Evolutionary conservation across 2,888 invertebrate genomes (phyloP).

Genomic region (Pediacus dermestoides): DNA sequence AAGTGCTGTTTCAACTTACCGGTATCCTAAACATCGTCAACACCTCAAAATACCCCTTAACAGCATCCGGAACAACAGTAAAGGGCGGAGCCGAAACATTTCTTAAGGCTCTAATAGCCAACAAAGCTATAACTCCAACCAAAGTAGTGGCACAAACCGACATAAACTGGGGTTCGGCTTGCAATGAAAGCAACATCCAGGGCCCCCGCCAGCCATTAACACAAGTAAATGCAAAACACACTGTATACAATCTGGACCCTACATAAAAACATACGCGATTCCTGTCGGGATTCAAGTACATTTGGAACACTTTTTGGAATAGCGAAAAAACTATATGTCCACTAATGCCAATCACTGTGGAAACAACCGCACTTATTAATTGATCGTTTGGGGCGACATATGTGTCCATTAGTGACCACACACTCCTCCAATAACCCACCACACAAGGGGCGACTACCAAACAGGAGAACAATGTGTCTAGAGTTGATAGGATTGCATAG

Average conservation of each 20-base stretch:
- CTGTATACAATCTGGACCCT: slow-evolving; percentile 70
- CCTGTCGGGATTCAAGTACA: slow-evolving; percentile 63
- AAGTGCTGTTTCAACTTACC: slow-evolving; percentile 68
- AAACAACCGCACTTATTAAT: slow-evolving; percentile 62
- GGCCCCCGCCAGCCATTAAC: slow-evolving; percentile 87
- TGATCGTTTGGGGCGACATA: slow-evolving; percentile 64
- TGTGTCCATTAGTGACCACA: slow-evolving; percentile 75
- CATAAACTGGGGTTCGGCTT: slow-evolving; percentile 54
- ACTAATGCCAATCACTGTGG: slow-evolving; percentile 66
- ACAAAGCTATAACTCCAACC: slow-evolving; percentile 65
- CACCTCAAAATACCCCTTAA: slow-evolving; percentile 76
- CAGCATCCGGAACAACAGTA: slow-evolving; percentile 70
- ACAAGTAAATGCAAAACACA: slow-evolving; percentile 72
- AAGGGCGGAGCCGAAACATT: slow-evolving; percentile 83
- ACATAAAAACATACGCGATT: slow-evolving; percentile 66
- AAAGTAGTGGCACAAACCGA: slow-evolving; percentile 63
- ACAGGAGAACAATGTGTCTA: slow-evolving; percentile 71
- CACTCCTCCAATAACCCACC: slow-evolving; percentile 83
- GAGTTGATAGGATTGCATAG: slow-evolving; percentile 59
- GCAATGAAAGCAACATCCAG: slow-evolving; percentile 69
- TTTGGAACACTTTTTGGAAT: slow-evolving; percentile 60
- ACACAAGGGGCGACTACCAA: slow-evolving; percentile 75
- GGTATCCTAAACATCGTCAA: slow-evolving; percentile 79
- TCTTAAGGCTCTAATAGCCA: slow-evolving; percentile 66
- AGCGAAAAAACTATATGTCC: slow-evolving; percentile 69